Base-by-base conservation (phyloP, 2,113 vertebrate species). In the Bos indicus region DNA sequence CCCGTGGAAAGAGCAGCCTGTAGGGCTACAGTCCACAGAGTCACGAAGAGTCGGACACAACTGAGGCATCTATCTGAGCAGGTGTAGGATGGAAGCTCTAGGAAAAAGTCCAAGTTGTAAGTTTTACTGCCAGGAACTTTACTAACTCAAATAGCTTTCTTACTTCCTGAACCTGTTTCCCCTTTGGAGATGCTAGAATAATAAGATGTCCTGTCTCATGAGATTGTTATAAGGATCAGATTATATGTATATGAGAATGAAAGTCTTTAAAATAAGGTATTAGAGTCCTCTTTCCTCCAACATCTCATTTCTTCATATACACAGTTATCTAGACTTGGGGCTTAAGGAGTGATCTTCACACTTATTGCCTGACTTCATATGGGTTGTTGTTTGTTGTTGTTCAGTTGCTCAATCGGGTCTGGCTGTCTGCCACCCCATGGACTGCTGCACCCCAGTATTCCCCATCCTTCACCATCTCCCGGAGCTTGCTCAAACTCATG, bases 251-350 rank as follows among this genome's bases (percentile, higher is more conserved):
- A 6, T 54, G 10, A 51, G n/a, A 81, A 33, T 90, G 46, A 81
- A 33, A 90, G 46, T 54, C 87, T 95, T 92, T 40, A 74, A 93
- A 64, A 59, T 86, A 52, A 93, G 21, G 36, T 82, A 13, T n/a
- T 67, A 16, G 12, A 67, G 11, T 46, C 14, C 2, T 26, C 2
- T 25, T 7, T 80, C 17, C 17, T 71, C 5, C 56, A 51, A 74
- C 57, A 57, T 40, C 4, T n/a, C 25, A 26, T 36, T 82, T 87
- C 17, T 48, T 54, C 7, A 2, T 36, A 12, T 2, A 23, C 2
- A 40, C 9, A 1, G 6, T 14, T 52, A 6, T 81, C 21, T 82
- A 15, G 26, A 84, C 25, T 46, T n/a, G 59, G 33, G 7, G 14
- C 14, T 78, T 36, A 54, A 33, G 11, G n/a, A 23, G 14, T 54